Evolutionary conservation across 2,888 invertebrate genomes (phyloP), one percentile per base, ranked within the genome.

Genomic region (Macaria notata): DNA sequence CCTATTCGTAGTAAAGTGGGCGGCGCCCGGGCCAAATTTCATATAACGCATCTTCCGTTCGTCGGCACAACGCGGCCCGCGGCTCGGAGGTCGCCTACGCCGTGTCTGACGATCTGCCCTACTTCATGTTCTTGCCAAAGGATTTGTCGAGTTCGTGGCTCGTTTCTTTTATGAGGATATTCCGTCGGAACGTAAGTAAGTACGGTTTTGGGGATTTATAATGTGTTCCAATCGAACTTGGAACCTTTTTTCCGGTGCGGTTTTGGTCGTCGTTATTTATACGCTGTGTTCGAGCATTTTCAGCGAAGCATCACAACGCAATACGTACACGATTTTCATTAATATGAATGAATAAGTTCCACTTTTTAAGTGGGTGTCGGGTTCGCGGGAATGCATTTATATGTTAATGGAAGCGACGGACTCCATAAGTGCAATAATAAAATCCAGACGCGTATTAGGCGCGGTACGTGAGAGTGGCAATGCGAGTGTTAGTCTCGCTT

Each of bases 1-100:
- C 91, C 91, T 90, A 88, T 88, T 88, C 86, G 88, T 86, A 91
- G 88, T 88, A 88, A 88, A 90, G 88, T 88, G 87, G 87, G 86
- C 88, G 87, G 88, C 87, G 87, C 86, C 84, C 72, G 81, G 81
- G 78, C 83, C 81, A 84, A 86, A 88, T 88, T 88, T 88, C 88
- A 86, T 84, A 86, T 85, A 85, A 83, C 83, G 83, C 80, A 83
- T 84, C 84, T 88, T 86, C 84, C 84, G 86, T 85, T 86, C 84
- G 84, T 78, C 80, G 84, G 78, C 79, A 84, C 84, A 79, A 77
- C 80, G 65, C 56, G 72, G 79, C 79, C 79, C 81, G 77, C 76
- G 75, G 80, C 78, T 78, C 79, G 79, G 85, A 87, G 87, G 86
- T 86, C 83, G 86, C 85, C 79, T 81, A 81, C 81, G 76, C 81